phyloP scores from a whole-genome alignment of 2,888 invertebrate species.

The Vannuccia rotundouncinata region DNA sequence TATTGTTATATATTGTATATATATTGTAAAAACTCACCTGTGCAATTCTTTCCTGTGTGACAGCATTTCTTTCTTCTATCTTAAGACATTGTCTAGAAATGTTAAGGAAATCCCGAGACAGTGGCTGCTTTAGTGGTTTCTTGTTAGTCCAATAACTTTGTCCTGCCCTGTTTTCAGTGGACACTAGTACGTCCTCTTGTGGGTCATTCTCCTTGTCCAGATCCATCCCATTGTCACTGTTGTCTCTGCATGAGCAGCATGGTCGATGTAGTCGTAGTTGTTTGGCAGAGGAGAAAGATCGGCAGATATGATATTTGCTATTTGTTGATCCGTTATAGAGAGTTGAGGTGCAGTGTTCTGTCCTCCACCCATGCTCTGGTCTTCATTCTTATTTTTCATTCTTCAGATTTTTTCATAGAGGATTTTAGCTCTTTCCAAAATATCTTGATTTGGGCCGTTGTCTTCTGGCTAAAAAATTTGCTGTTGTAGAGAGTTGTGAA shows the following conservation, averaged over 20 bases:
- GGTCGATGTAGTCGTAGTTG: background rate
- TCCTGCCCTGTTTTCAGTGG: background rate
- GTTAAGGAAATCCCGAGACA: background rate
- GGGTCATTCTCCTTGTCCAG: background rate
- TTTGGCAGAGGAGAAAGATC: background rate
- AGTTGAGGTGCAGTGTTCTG: background rate
- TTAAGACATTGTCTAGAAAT: background rate
- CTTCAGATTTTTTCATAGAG: background rate
- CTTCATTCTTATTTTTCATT: background rate
- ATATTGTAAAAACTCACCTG: background rate
- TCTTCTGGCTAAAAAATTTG: background rate
- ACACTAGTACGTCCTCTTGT: slow-evolving; percentile 7
- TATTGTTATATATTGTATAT: too few relatives aligned
- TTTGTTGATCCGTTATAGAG: background rate
- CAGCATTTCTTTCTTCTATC: slow-evolving; percentile 4
- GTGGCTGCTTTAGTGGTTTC: background rate
- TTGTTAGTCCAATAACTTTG: background rate
- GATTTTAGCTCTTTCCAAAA: slow-evolving; percentile 4
- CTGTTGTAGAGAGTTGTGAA: background rate
- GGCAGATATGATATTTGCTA: background rate
- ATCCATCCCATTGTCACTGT: background rate
- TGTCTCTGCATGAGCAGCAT: background rate
- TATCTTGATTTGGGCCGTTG: background rate
- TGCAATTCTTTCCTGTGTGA: slow-evolving; percentile 1
- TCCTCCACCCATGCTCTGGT: background rate